Base-by-base conservation (phyloP, 2,113 vertebrate species). In the Dolichallabes microphthalmus region DNA sequence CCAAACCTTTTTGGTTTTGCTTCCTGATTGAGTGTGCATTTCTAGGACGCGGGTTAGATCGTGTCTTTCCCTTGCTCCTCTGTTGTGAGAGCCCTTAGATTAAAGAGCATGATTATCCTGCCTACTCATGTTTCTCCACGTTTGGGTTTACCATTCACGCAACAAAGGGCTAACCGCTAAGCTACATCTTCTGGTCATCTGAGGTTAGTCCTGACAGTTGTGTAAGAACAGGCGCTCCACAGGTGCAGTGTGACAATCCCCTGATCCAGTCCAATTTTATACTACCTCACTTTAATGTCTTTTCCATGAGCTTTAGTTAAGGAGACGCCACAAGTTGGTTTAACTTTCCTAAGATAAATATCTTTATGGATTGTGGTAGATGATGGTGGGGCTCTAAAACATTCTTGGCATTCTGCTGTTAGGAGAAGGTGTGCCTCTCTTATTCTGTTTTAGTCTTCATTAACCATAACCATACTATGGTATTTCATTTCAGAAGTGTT, bases 281-380 rank as follows among this genome's bases (percentile, higher is more conserved):
- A 88, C 80, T 64, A 57, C 63, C 39, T 25, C 55, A 78, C 76
- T 60, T 79, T 78, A 1, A 83, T 80, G 45, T 80, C 57, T 66
- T 69, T 32, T 60, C 83, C 52, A 68, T 13, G 3, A 74, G 32
- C 10, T 86, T 86, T 69, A 32, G 12, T 82, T 57, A 85, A 88
- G 89, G 89, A 76, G 89, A 83, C 81, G 89, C 55, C 60, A 13
- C 27, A 53, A 68, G 25, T 60, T 55, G 63, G 78, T 88, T 86
- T 84, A 84, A 78, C 74, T 77, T 86, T 45, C 66, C 58, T 32
- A 69, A 64, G 13, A 61, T 84, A 73, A 87, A 83, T 79, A 63
- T 17, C 57, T 73, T 27, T 11, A n/a, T n/a, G 57, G 52, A 60
- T 10, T 80, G 30, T 69, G 50, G 50, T 55, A 8, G 19, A n/a